Evolutionary conservation across 1,140 invertebrate species (phyloP).

Genomic region (Bombus ignitus): DNA sequence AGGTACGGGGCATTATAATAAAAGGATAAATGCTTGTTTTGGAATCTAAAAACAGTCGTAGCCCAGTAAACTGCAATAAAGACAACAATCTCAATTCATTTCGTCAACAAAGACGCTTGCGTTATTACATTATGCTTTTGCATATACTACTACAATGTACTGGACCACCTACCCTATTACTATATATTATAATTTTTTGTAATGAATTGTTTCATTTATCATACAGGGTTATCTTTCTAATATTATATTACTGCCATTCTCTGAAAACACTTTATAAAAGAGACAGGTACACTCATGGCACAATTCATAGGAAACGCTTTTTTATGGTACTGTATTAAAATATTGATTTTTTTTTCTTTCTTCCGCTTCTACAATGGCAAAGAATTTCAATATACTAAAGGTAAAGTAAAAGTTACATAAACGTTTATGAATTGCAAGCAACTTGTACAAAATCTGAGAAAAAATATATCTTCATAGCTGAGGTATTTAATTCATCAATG

Average conservation of each 20-base stretch:
- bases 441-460: conserved; percentile 1
- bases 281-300: conserved; percentile 38
- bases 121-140: conserved; percentile 14
- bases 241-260: not conserved
- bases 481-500: not conserved
- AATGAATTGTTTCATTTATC: not conserved
- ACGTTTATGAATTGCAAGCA: not conserved
- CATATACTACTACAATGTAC: conserved; percentile 29
- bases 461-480: not conserved
- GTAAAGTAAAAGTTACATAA: not conserved
- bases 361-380: not conserved
- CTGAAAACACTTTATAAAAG: conserved; percentile 7
- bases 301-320: conserved; percentile 29
- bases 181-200: not conserved
- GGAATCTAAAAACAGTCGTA: conserved; percentile 44
- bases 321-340: conserved; percentile 31
- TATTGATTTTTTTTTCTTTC: conserved; percentile 3
- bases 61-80: conserved; percentile 11
- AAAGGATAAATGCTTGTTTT: conserved; percentile 34
- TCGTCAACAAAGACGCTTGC: not conserved
- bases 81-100: not conserved
- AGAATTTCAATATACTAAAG: not conserved
- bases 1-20: not conserved
- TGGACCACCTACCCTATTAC: conserved; percentile 11
- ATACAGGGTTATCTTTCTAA: not conserved